Conservation (phyloP, 2,113 vertebrate species). For the Etheostoma spectabile region DNA sequence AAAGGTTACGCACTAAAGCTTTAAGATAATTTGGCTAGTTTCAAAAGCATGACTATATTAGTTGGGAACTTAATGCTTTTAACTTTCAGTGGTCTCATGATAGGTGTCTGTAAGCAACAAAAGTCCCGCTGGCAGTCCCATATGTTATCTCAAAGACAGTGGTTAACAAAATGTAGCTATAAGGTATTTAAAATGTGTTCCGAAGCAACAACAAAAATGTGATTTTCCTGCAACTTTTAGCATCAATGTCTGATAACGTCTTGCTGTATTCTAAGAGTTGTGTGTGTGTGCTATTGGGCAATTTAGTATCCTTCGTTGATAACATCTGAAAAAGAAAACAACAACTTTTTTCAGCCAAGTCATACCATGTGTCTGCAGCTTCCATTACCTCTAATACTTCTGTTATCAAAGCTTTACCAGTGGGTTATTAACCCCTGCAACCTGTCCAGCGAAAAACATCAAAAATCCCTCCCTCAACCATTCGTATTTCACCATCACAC, state of each 20-base stretch:
- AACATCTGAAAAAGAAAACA: neutral
- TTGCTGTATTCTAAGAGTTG: neutral
- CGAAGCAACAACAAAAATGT: neutral
- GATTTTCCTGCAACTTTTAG: neutral
- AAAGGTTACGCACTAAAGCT: too few relatives aligned
- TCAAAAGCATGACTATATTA: neutral
- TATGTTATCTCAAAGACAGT: neutral
- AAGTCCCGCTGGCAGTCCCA: neutral
- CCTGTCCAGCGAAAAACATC: neutral
- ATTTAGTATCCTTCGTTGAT: neutral
- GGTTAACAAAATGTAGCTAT: neutral
- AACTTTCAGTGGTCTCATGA: neutral
- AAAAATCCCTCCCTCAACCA: too few relatives aligned
- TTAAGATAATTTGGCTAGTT: too few relatives aligned
- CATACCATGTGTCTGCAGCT: neutral
- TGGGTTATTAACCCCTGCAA: slow-evolving; percentile 31
- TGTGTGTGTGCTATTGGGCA: neutral
- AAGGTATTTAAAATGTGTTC: neutral
- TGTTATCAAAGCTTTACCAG: slow-evolving; percentile 16
- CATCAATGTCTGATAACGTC: neutral
- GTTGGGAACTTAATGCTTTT: neutral
- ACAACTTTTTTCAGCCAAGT: neutral
- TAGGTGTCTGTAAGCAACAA: slow-evolving; percentile 5
- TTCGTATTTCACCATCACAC: neutral
- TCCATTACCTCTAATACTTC: neutral